Evolutionary conservation across 2,797 vertebrate genomes (phyloP).

Genomic region (Myripristis murdjan): DNA sequence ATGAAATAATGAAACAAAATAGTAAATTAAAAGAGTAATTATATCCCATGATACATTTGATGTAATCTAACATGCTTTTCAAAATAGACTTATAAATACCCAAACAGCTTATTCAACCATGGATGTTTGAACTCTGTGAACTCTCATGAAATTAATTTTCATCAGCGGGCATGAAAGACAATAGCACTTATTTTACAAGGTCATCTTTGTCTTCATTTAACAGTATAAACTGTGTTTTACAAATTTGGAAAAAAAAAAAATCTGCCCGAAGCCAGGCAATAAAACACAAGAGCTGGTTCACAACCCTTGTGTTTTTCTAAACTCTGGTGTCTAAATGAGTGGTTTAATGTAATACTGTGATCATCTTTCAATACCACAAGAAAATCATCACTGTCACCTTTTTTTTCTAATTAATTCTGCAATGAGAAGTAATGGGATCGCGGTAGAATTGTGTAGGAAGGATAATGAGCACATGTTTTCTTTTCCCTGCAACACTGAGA

Average conservation of each 20-base stretch:
- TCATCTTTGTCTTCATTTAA: too few species aligned
- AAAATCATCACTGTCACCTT: conserved; percentile 9
- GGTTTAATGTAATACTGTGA: conserved; percentile 22
- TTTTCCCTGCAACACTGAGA: conserved; percentile 33
- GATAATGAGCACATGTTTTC: conserved; percentile 62
- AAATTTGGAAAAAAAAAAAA: too few species aligned
- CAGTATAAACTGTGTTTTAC: too few species aligned
- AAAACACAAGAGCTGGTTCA: not conserved
- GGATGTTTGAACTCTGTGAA: too few species aligned
- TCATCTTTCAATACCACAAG: not conserved
- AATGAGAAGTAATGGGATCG: conserved; percentile 46
- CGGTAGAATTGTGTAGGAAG: conserved; percentile 59
- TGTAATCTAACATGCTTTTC: not conserved
- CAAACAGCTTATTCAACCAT: not conserved
- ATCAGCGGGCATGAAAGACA: too few species aligned
- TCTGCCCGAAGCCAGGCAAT: too few species aligned
- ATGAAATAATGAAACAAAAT: too few species aligned
- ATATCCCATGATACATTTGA: not conserved
- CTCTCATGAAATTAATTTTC: too few species aligned
- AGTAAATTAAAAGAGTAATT: conserved; percentile 13
- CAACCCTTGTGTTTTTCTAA: not conserved
- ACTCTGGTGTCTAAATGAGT: conserved; percentile 2
- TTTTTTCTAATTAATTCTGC: conserved; percentile 30
- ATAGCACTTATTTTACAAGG: too few species aligned
- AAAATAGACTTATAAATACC: too few species aligned